These are phyloP conservation scores for Buphagus erythrorhynchus DNA, from an alignment of 2,797 vertebrate species.

Conservation along the genomic window DNA sequence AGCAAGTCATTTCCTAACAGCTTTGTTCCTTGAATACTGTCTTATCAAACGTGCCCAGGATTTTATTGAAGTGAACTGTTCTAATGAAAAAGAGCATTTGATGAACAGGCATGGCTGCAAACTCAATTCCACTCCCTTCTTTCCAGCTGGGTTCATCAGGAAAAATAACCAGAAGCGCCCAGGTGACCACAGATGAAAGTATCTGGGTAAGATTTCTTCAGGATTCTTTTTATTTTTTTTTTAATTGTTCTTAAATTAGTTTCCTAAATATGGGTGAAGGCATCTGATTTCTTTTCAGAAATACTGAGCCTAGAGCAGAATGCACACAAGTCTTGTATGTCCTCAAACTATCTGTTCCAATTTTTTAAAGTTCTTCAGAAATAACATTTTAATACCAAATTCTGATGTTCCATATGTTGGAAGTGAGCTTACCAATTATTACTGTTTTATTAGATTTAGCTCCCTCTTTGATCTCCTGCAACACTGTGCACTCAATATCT, in stretches of 20 bases:
- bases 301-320: background rate
- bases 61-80: constrained; percentile 68
- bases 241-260: background rate
- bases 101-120: constrained; percentile 48
- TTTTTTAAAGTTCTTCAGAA: constrained; percentile 48
- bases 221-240: background rate
- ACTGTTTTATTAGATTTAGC: constrained; percentile 68
- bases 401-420: constrained; percentile 60
- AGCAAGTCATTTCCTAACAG: constrained; percentile 74
- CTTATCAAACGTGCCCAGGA: constrained; percentile 71
- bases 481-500: constrained; percentile 42
- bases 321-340: background rate
- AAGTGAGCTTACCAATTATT: constrained; percentile 64
- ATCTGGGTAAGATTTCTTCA: background rate
- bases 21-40: constrained; percentile 68
- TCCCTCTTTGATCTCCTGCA: constrained; percentile 62
- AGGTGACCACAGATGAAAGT: constrained; percentile 36
- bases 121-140: constrained; percentile 6
- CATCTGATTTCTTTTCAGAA: constrained; percentile 23
- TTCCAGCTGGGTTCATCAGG: constrained; percentile 13
- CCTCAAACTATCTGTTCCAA: constrained; percentile 65
- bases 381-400: constrained; percentile 64
- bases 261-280: constrained; percentile 28
- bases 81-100: constrained; percentile 69
- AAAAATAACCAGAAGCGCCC: constrained; percentile 42